These are phyloP conservation scores for Nycticryphes semicollaris DNA, from an alignment of 2,113 vertebrate genomes.

Conservation along the genomic window DNA sequence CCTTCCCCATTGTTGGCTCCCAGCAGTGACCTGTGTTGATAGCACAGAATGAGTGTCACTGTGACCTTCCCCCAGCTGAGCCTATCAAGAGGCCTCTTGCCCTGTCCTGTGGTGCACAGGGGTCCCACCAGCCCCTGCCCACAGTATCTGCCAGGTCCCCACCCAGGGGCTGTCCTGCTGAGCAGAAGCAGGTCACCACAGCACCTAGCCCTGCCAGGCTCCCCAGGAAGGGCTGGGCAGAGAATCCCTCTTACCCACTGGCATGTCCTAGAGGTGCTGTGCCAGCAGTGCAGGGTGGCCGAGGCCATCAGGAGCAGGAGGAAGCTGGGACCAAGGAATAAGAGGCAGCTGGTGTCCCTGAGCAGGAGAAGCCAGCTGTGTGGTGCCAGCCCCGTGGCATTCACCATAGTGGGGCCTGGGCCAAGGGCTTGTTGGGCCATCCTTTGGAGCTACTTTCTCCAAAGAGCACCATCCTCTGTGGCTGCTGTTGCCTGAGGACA, in stretches of 20 bases:
- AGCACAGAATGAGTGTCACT: background rate
- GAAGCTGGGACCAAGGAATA: background rate
- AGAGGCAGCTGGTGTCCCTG: background rate
- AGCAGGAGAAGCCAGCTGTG: background rate
- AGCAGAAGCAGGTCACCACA: background rate
- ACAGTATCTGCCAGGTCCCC: background rate
- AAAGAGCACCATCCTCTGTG: accelerated
- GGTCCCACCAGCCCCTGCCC: background rate
- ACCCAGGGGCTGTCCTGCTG: background rate
- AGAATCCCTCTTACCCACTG: background rate
- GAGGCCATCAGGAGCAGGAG: background rate
- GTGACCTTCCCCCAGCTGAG: background rate
- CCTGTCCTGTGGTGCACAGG: background rate
- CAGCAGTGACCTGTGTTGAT: background rate
- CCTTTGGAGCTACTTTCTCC: background rate
- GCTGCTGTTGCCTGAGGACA: background rate
- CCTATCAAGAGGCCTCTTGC: background rate
- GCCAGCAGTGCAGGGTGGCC: background rate
- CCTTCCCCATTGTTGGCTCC: background rate
- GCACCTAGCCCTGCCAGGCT: background rate
- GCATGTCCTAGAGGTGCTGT: background rate
- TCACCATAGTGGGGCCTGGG: too few relatives aligned
- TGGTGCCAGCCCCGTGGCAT: background rate
- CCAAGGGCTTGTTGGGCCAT: background rate
- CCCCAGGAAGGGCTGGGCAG: background rate